Conservation (phyloP, 2,888 invertebrate species). For the Ptychoptera contaminata region DNA sequence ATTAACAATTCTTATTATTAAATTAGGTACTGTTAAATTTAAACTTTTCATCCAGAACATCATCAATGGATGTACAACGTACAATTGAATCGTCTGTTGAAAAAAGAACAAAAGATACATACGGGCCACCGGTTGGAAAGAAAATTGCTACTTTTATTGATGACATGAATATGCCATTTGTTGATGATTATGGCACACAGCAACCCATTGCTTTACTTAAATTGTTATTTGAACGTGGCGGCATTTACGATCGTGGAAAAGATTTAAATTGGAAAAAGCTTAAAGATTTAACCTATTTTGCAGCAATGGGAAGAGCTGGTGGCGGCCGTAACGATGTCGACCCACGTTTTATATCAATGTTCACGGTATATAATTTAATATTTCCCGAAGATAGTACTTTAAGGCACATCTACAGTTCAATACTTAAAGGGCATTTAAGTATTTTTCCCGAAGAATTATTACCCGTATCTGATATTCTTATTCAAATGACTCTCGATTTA, state of each 20-base stretch:
- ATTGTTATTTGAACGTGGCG: constrained; percentile 72
- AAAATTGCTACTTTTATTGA: constrained; percentile 81
- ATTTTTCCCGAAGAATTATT: constrained; percentile 52
- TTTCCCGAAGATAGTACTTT: constrained; percentile 68
- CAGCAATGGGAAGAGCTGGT: constrained; percentile 76
- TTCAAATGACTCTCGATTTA: constrained; percentile 63
- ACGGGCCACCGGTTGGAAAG: constrained; percentile 81
- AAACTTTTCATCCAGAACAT: constrained; percentile 84
- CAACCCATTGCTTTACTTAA: constrained; percentile 89
- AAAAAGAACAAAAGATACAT: constrained; percentile 78
- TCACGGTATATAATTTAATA: constrained; percentile 71
- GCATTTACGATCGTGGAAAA: constrained; percentile 78
- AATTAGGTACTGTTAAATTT: constrained; percentile 58
- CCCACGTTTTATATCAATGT: constrained; percentile 81
- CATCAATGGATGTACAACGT: constrained; percentile 77
- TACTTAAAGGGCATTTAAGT: constrained; percentile 60
- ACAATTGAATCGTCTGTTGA: constrained; percentile 78
- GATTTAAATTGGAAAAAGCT: constrained; percentile 81
- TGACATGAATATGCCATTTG: constrained; percentile 89
- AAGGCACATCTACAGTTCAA: constrained; percentile 66
- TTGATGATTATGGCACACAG: constrained; percentile 69
- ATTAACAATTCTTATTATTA: neutral
- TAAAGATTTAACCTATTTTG: constrained; percentile 60
- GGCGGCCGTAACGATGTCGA: constrained; percentile 85
- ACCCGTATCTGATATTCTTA: constrained; percentile 46